Evolutionary conservation across 2,797 vertebrate genomes (phyloP).

Genomic region (Danio aesculapii): DNA sequence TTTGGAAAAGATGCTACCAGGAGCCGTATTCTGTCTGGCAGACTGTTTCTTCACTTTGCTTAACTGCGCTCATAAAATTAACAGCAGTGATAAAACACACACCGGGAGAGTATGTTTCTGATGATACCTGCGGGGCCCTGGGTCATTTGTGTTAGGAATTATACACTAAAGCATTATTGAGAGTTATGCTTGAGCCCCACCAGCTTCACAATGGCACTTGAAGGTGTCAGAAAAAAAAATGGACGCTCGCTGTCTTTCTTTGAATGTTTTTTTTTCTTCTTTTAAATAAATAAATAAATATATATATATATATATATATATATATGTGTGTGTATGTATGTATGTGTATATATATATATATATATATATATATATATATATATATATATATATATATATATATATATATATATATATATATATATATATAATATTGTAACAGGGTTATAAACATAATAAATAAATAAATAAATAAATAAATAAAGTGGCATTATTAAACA

Average conservation of each 20-base stretch:
- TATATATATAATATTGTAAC: too few species aligned
- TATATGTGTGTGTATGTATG: too few species aligned
- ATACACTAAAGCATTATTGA: constrained; percentile 77
- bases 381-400: too few species aligned
- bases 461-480: too few species aligned
- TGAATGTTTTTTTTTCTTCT: not conserved
- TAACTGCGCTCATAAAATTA: constrained; percentile 80
- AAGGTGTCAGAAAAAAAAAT: not conserved
- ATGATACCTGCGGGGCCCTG: constrained; percentile 76
- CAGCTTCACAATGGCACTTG: constrained; percentile 1
- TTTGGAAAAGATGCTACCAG: constrained; percentile 72
- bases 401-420: too few species aligned
- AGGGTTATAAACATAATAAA: too few species aligned
- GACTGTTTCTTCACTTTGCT: constrained; percentile 72
- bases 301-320: too few species aligned
- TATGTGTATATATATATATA: too few species aligned
- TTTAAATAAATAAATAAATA: not conserved
- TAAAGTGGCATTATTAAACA: too few species aligned
- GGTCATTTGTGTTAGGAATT: constrained; percentile 75
- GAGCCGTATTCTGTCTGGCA: constrained; percentile 74
- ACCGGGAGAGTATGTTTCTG: constrained; percentile 77
- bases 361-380: too few species aligned
- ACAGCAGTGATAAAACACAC: constrained; percentile 78
- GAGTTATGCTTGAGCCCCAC: constrained; percentile 53
- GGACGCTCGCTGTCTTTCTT: too few species aligned